Base-by-base conservation (phyloP, 2,888 invertebrate genomes). In the Yponomeuta evonymella region DNA sequence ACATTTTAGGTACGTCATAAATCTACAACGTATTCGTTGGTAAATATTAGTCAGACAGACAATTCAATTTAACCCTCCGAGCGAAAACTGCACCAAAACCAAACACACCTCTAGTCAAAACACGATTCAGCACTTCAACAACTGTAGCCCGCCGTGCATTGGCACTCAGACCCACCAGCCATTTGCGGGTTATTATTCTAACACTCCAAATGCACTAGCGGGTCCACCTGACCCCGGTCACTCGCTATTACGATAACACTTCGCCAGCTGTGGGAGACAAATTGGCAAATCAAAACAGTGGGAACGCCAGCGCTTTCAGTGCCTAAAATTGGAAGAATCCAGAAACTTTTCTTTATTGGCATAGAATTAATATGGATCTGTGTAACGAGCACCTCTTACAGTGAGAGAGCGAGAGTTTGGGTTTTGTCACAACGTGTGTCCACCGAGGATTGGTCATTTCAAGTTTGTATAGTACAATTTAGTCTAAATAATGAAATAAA, bases 131-230 rank as follows among this genome's bases (percentile, higher is more conserved):
- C 51, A 58, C 51, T 58, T 15, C 15, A 58, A 58, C 51, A 58
- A 58, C 51, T 58, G 51, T 58, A 4, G 2, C 51, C 51, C 51
- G 15, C 51, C 12, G 15, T 58, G 51, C 51, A 58, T 58, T 58
- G 12, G 15, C 51, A 58, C 51, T 58, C 51, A 58, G 51, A 58
- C 15, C 51, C 51, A 58, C 51, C 51, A 58, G 51, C 83, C 87
- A 86, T 87, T 88, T 84, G 80, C 74, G 77, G 70, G 75, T 67
- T 89, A 82, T 90, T 90, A 85, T 89, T 84, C 78, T 83, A 83
- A 75, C 88, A 83, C 86, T 87, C 78, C 77, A 84, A 86, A 76
- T 89, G 87, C 89, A 87, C 83, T 67, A 67, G 67, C 80, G 76
- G 51, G 81, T 81, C 80, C 83, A 79, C 79, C 78, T 80, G 81